Evolutionary conservation across 2,797 vertebrate genomes (phyloP), one percentile per base, ranked within the genome.

Genomic region (Dryobates pubescens): DNA sequence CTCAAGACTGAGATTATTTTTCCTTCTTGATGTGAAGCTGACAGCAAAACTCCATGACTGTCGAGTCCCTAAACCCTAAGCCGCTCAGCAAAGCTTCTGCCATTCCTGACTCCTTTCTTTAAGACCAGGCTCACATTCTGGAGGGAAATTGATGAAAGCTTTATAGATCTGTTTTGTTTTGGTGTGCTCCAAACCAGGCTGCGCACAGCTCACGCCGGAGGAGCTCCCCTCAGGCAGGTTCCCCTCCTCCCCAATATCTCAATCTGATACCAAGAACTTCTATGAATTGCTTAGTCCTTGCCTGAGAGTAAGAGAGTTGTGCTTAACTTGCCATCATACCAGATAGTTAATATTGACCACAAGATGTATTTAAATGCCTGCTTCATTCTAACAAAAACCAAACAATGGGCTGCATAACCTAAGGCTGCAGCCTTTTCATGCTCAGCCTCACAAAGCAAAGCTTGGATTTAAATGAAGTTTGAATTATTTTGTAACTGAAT

Each of bases 341-440:
- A 96, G 93, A 90, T 97, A 97, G 97, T 97, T 97, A 96, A 97
- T 97, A 96, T 96, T 95, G 96, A 85, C 91, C 86, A 95, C 84
- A 92, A 85, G 96, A 95, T 96, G 86, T 97, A 97, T 97, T 97
- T 97, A 96, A 96, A 95, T 94, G 83, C 91, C 92, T 97, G 95
- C 96, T 95, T 97, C 95, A 96, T 96, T 97, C 93, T 94, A 92
- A 95, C 23, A 51, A 51, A 49, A 43, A 43, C 41, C 41, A 43
- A 96, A 96, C 93, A 96, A 95, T 93, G 86, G 88, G 95, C 95
- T 96, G 70, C 95, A 96, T 96, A 96, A 95, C 94, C 93, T 92
- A 91, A 96, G 95, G 94, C 77, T 86, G 85, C 92, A 93, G 81
- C 95, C 82, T 92, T 95, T 96, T 96, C 91, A 91, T 96, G 76